Base-by-base conservation (phyloP, 2,113 vertebrate species). In the Acanthochromis polyacanthus region DNA sequence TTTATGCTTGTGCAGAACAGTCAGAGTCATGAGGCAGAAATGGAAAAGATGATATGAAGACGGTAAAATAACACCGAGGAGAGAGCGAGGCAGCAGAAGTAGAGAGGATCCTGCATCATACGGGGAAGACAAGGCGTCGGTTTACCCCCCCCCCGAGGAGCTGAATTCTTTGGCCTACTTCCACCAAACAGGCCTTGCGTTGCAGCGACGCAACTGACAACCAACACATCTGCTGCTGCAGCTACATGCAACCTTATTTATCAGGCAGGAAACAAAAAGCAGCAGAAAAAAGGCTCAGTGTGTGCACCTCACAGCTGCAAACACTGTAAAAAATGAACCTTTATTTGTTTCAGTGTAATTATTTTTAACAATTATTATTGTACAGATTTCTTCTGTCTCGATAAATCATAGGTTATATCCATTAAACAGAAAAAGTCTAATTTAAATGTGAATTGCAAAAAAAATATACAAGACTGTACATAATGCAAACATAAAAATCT, bases 121-220 rank as follows among this genome's bases (percentile, higher is more conserved):
- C 23, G 12, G 61, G 69, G 75, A 74, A 9, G 68, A 58, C 17
- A 15, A 84, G 78, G 83, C 72, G 78, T 58, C 28, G 75, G 63
- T 71, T 79, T 75, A 73, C 40, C 71, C 71, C 43, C 1, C 40
- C 71, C 71, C 43, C 1, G 73, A 78, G 73, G 52, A 75, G 52
- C 11, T 28, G 38, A 58, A 86, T 82, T 84, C 75, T 56, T 89
- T 82, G 85, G 57, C 78, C 83, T 75, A 85, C 77, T 88, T 90
- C 69, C 69, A 80, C 59, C 71, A 38, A 72, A 71, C 80, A 51
- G 69, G 69, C 64, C 82, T 85, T 8, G 45, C 36, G 5, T 61
- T 72, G 78, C 78, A 69, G 62, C 2, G 36, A 19, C 63, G 55
- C 20, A 10, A 38, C 59, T 58, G 53, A 77, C 53, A 50, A 59